Evolutionary conservation across 1,140 invertebrate genomes (phyloP), one percentile per base, ranked within the genome.

Genomic region (Zaprionus vittiger): DNA sequence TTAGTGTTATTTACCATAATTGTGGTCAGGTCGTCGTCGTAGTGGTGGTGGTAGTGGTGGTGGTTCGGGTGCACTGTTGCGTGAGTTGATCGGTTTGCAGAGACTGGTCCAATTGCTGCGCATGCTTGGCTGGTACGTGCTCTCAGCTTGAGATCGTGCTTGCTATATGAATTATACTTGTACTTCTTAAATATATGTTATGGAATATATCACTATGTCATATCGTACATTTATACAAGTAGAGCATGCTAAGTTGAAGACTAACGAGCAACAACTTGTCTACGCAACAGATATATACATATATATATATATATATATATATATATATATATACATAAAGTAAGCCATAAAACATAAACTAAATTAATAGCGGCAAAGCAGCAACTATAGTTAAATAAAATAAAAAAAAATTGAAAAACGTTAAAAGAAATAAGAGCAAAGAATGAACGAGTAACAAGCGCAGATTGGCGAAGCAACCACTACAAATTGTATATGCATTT

Each of bases 401-500:
- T 72, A 26, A 72, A 81, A 68, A 62, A 84, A 69, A 31, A 84
- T 72, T 22, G 20, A 65, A 68, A 75, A 59, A 34, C 9, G 31
- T 34, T 38, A 44, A 72, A 17, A 28, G 31, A 59, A 62, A 61
- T 17, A 68, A 75, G 68, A 75, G 7, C 7, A 52, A 14, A 24
- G 3, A 52, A 52, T 22, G 3, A 4, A 47, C 17, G 41, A 41
- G n/a, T 41, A 41, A 49, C 17, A 20, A 2, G 47, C 47, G 47
- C 17, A 49, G 75, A 90, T 82, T 90, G 81, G 81, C 81, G 70
- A 74, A 54, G 69, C 71, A 77, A 84, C 75, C 79, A 81, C 73
- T 80, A 85, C 73, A 90, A 90, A 90, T 85, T 90, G 85, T 91
- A 89, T 79, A 89, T 89, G 85, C 85, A 90, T 90, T 85, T 90